Percentiles rank a stretch among this genome's conserved stretches.
Evolutionary conservation across 2,113 vertebrate genomes (phyloP).

Genomic region (Gnathonemus echidnorhynchus): DNA sequence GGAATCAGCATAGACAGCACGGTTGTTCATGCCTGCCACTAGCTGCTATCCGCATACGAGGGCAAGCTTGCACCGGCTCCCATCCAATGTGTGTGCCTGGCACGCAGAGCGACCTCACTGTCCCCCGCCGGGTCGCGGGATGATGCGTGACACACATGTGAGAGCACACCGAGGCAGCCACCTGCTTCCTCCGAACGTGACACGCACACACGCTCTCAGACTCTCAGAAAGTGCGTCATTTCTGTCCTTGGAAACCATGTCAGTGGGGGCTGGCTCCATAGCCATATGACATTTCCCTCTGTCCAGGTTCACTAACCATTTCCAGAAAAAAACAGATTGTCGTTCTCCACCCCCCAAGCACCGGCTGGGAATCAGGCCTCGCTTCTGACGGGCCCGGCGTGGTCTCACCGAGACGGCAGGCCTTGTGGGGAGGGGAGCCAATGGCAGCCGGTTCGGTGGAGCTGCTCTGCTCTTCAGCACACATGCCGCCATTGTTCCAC

Average conservation of each 20-base stretch:
- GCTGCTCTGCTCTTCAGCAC: not conserved
- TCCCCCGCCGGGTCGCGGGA: not conserved
- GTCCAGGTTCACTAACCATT: not conserved
- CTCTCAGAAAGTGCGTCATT: conserved; percentile 1
- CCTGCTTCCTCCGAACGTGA: conserved; percentile 8
- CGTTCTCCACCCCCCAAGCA: not conserved
- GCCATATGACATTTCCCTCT: not conserved
- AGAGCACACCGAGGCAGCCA: not conserved
- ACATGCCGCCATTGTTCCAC: conserved; percentile 36
- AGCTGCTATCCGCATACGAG: not conserved
- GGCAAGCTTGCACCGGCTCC: not conserved
- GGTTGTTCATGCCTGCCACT: no score
- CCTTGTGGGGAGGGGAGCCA: not conserved
- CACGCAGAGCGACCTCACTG: not conserved
- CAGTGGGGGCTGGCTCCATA: not conserved
- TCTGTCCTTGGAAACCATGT: not conserved
- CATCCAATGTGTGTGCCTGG: not conserved
- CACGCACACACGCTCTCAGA: not conserved
- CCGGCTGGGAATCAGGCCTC: not conserved
- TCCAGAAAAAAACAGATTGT: not conserved
- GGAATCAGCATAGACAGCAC: not conserved
- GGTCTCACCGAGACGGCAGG: not conserved
- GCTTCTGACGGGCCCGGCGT: not conserved
- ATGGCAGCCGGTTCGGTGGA: not conserved
- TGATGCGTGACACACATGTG: not conserved